These are phyloP conservation scores for Scotopteryx bipunctaria DNA, from an alignment of 2,888 invertebrate species.

Conservation along the genomic window DNA sequence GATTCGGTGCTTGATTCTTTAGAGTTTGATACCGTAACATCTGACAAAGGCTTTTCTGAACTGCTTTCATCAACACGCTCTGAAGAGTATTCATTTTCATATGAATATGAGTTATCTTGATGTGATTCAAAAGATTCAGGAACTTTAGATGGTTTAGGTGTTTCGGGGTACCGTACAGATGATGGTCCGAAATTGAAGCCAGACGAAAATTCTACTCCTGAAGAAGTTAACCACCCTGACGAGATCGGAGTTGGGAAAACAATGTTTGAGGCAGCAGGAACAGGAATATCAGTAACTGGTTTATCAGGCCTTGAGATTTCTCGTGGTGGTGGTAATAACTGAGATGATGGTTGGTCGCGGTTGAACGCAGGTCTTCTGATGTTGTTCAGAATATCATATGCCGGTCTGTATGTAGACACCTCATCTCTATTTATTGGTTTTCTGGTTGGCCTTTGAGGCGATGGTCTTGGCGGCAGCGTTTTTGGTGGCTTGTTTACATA, in stretches of 20 bases:
- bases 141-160: slow-evolving; percentile 45
- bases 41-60: slow-evolving; percentile 49
- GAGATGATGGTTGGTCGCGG: slow-evolving; percentile 69
- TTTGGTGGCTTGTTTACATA: slow-evolving; percentile 66
- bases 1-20: slow-evolving; percentile 50
- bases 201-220: slow-evolving; percentile 70
- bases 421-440: slow-evolving; percentile 67
- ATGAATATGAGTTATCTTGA: slow-evolving; percentile 58
- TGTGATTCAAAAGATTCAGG: slow-evolving; percentile 44
- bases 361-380: slow-evolving; percentile 64
- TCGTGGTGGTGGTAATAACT: slow-evolving; percentile 67
- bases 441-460: slow-evolving; percentile 61
- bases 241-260: slow-evolving; percentile 74
- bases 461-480: slow-evolving; percentile 58
- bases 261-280: slow-evolving; percentile 52
- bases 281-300: slow-evolving; percentile 47
- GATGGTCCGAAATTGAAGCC: slow-evolving; percentile 69
- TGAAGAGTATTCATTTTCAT: slow-evolving; percentile 59
- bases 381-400: slow-evolving; percentile 67
- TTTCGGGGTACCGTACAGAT: slow-evolving; percentile 60
- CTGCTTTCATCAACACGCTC: slow-evolving; percentile 49
- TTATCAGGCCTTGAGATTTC: slow-evolving; percentile 53
- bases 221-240: slow-evolving; percentile 75
- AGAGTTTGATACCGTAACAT: slow-evolving; percentile 42
- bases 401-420: slow-evolving; percentile 70